A percentile compares a stretch with the other conserved stretches of the same genome.
These are phyloP conservation scores for Zaprionus inermis DNA, from an alignment of 1,140 invertebrate genomes.

Conservation along the genomic window DNA sequence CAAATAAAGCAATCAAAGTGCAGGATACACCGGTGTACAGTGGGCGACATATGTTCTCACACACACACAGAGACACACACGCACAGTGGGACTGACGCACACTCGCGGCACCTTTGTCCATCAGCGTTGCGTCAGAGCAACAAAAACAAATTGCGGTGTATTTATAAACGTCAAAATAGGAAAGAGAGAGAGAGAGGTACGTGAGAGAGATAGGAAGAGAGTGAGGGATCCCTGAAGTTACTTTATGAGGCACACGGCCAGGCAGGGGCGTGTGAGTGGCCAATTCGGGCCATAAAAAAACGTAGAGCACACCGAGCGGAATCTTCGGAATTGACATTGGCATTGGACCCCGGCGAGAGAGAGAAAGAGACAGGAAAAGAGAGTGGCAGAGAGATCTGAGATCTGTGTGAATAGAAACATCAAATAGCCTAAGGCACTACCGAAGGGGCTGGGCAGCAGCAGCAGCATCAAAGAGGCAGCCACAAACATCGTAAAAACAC, in stretches of 20 bases:
- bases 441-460: not conserved
- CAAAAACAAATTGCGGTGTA: slow-evolving; percentile 74
- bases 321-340: slow-evolving; percentile 42
- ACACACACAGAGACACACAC: slow-evolving; percentile 24
- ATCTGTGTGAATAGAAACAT: slow-evolving; percentile 74
- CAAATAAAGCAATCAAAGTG: slow-evolving; percentile 82
- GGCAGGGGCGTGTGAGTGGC: slow-evolving; percentile 44
- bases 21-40: slow-evolving; percentile 10
- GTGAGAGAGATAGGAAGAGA: not conserved
- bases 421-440: slow-evolving; percentile 54
- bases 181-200: slow-evolving; percentile 12
- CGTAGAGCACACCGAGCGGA: slow-evolving; percentile 1
- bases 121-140: slow-evolving; percentile 74
- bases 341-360: slow-evolving; percentile 10
- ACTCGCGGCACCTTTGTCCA: slow-evolving; percentile 69
- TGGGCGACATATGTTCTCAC: slow-evolving; percentile 71
- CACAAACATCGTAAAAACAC: slow-evolving; percentile 63
- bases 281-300: slow-evolving; percentile 46
- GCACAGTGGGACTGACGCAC: not conserved
- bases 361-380: not conserved
- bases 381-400: not conserved
- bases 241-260: slow-evolving; percentile 54
- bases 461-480: slow-evolving; percentile 60
- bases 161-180: slow-evolving; percentile 84
- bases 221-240: slow-evolving; percentile 58